Percentiles rank a stretch among this genome's conserved stretches.
These are phyloP conservation scores for Hippolais icterina DNA, from an alignment of 2,113 vertebrate species.

Conservation along the genomic window DNA sequence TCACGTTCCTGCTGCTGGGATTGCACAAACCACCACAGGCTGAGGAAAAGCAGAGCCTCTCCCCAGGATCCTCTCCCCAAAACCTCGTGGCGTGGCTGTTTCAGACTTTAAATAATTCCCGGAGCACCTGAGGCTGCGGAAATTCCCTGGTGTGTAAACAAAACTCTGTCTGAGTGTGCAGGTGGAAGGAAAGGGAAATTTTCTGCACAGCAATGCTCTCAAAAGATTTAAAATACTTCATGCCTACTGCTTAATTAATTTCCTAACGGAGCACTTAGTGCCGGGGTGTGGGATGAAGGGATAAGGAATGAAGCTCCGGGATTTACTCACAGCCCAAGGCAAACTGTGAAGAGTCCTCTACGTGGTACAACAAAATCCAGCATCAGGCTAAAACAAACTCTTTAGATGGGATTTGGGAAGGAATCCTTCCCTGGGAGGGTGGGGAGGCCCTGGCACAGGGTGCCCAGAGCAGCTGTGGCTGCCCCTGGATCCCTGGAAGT, in stretches of 20 bases:
- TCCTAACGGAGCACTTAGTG: neutral
- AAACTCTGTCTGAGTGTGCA: neutral
- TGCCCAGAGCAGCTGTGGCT: neutral
- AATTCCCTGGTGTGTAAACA: neutral
- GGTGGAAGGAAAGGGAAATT: neutral
- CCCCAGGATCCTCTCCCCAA: neutral
- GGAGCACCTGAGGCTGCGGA: neutral
- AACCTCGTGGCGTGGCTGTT: neutral
- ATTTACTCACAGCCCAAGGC: neutral
- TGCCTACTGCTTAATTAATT: neutral
- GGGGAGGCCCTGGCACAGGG: neutral
- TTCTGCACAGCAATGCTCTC: neutral
- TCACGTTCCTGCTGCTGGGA: neutral
- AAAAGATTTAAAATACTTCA: neutral
- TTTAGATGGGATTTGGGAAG: neutral
- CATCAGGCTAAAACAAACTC: neutral
- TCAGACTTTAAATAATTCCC: neutral
- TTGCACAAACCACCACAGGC: neutral
- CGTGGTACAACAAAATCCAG: neutral
- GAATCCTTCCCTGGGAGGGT: neutral
- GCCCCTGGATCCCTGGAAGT: neutral
- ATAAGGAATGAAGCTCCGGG: neutral
- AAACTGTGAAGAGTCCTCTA: neutral
- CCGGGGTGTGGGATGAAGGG: neutral
- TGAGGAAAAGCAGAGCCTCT: neutral